Base-by-base conservation (phyloP, 2,113 vertebrate genomes). In the Oncorhynchus tshawytscha region DNA sequence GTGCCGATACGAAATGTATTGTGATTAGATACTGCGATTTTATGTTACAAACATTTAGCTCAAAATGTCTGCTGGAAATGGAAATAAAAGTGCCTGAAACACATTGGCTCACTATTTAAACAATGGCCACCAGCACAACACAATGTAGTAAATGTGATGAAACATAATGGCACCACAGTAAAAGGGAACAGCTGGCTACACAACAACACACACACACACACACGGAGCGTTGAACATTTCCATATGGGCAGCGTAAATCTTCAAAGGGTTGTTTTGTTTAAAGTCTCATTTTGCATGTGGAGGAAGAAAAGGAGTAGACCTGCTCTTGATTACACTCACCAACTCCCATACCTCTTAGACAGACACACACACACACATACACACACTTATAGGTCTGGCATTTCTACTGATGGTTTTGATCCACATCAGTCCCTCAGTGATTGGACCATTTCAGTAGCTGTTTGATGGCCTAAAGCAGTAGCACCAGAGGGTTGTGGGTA, bases 191-290 rank as follows among this genome's bases (percentile, higher is more conserved):
- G 79, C 62, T 77, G 80, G 75, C 79, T 48, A 82, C 60, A 78
- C 72, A 74, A 72, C 29, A 31, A 65, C 70, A 76, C 64, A 25
- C 29, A 29, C 62, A 31, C 34, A 45, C 72, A 74, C 73, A 65
- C 70, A 76, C 64, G 48, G 67, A 83, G 81, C 24, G 49, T 77
- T 80, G 78, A 91, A 78, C 78, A 84, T 87, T 92, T 87, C 88
- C 91, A 90, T 89, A 81, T 93, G 92, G 79, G 51, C 62, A 27
- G 81, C 78, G 72, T 81, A 82, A 51, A 71, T 74, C 86, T 91
- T 93, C 89, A 93, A 92, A 91, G 88, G 73, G 84, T 76, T 86
- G 77, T 88, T 85, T 20, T n/a, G 82, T 84, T 86, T 85, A 80
- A 89, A 77, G 69, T 59, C 78, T 70, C 54, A 77, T 88, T 91